Evolutionary conservation across 2,113 vertebrate genomes (phyloP), one percentile per base, ranked within the genome.

Genomic region (Anser cygnoides): DNA sequence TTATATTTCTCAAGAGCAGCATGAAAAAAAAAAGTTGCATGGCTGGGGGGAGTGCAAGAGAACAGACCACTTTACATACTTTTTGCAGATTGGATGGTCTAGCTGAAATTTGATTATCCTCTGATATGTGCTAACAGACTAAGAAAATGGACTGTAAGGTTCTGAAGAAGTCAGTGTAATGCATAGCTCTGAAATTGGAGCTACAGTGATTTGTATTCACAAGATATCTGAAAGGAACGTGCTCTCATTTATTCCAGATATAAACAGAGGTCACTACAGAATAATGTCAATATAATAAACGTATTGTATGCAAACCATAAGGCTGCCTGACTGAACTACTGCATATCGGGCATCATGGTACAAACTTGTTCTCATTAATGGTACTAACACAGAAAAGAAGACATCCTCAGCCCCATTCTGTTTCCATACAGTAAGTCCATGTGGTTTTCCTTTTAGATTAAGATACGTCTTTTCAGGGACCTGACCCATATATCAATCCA

Each of bases 91-190:
- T 87, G 39, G 71, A 93, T 87, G 67, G 87, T 71, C 77, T 80
- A 88, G 67, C 26, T 84, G 62, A 95, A 92, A 87, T 52, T 49
- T 84, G 35, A 88, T 88, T 93, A 95, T 52, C 37, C 46, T 95
- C 44, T 90, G 76, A 49, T 86, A 82, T 65, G 55, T 83, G 44
- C 49, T 90, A 90, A 92, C 17, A 88, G 63, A 72, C 44, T 86
- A 81, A 71, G 78, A 84, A 41, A 93, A 84, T 18, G 63, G 35
- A 72, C 14, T 81, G 35, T 37, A 72, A 93, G 58, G 55, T 85
- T 93, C 84, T 78, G 49, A 91, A 88, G 37, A 91, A 72, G 41
- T 82, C 71, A 91, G 68, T 72, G 49, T 29, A 85, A 89, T 68
- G 43, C 43, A 68, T 63, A 91, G 41, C 41, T 89, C 54, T 1